Percentiles rank a stretch among this genome's conserved stretches.
Evolutionary conservation across 2,797 vertebrate species (phyloP).

Genomic region (Pogoniulus pusillus): DNA sequence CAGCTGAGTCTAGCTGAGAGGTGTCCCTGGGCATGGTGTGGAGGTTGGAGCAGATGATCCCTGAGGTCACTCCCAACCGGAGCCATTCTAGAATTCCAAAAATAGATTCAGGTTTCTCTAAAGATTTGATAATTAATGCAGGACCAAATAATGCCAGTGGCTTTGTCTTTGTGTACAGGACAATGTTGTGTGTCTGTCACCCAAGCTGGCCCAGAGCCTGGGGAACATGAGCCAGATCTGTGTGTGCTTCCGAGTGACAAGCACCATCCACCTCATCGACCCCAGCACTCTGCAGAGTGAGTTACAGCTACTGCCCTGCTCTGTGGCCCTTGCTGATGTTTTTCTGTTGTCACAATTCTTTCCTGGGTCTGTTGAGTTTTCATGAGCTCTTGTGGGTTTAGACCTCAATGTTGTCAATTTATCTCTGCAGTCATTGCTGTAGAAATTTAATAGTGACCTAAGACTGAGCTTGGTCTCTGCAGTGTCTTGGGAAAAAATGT

Average conservation of each 20-base stretch:
- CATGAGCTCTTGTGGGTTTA: neutral
- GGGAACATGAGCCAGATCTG: conserved; percentile 98
- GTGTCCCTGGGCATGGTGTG: too few species aligned
- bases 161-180: conserved; percentile 79
- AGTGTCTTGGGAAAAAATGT: neutral
- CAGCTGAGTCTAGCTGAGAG: too few species aligned
- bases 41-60: too few species aligned
- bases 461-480: neutral
- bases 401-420: neutral
- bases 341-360: neutral
- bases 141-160: neutral
- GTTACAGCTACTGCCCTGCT: conserved; percentile 6
- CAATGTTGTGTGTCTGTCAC: conserved; percentile 93
- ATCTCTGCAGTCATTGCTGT: neutral
- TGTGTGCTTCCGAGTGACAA: conserved; percentile 91
- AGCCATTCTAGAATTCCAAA: too few species aligned
- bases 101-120: neutral
- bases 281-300: conserved; percentile 93
- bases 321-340: fast-evolving
- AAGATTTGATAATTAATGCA: neutral
- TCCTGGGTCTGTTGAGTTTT: neutral
- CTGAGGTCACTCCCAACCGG: too few species aligned
- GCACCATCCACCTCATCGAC: conserved; percentile 92
- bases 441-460: fast-evolving
- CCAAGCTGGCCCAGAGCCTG: conserved; percentile 92